Evolutionary conservation across 2,113 vertebrate species (phyloP), one percentile per base, ranked within the genome.

Genomic region (Rissa tridactyla): DNA sequence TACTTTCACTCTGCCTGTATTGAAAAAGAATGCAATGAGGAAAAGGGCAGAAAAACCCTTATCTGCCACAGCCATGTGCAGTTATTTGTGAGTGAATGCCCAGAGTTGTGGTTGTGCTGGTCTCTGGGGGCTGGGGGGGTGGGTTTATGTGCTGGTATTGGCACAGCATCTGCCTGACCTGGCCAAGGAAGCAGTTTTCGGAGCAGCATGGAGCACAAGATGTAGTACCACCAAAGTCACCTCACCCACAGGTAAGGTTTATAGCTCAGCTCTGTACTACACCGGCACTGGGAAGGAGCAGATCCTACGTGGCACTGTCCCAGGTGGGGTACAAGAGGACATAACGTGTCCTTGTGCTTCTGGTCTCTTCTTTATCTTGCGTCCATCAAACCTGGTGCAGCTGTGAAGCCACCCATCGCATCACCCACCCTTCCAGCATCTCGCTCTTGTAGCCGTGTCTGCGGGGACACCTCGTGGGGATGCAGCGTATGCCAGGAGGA

Each of bases 341-440:
- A 3, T 2, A 57, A 34, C 1, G 5, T 2, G 0, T 12, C 18
- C 1, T 0, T 9, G 0, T 27, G 18, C 13, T 46, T 47, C 42
- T 68, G 47, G 4, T 26, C 26, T 58, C 49, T 46, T 49, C 44
- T 13, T 40, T 15, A 14, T 7, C 7, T 49, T 38, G 15, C 3
- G 19, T 58, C 11, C 36, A 14, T 29, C 13, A 27, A 54, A 36
- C 11, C 27, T 11, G 36, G 30, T 8, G 17, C 6, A 36, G 47
- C 25, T 34, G 19, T 1, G 3, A 77, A 88, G 20, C 15, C 40
- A 15, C 30, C 44, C 34, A 3, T 17, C 1, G 20, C 42, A 20
- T 32, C 6, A 2, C 38, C 25, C 46, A 3, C 20, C 2, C 5
- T 5, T 8, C 22, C 81, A 51, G 20, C 15, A 0, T 42, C 29